Conservation (phyloP, 2,113 vertebrate genomes). For the Puma concolor region DNA sequence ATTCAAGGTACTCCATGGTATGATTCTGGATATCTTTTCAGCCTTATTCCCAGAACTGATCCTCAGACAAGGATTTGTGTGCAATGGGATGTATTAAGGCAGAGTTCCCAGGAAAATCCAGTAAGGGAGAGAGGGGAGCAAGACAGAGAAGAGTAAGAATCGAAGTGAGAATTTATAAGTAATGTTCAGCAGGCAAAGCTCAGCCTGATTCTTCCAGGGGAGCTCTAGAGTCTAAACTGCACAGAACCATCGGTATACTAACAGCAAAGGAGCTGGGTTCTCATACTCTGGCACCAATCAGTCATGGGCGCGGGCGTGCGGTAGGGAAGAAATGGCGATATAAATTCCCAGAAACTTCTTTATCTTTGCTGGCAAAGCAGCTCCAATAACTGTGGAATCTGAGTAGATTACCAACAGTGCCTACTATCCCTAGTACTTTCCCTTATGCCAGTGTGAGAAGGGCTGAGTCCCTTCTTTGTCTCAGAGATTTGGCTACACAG, state of each 20-base stretch:
- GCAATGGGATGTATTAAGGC: neutral
- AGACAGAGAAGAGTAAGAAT: neutral
- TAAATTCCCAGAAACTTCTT: neutral
- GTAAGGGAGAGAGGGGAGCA: neutral
- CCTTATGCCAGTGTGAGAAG: neutral
- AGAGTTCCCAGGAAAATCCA: neutral
- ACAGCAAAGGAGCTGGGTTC: neutral
- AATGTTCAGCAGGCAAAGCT: neutral
- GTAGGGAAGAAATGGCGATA: too few relatives aligned
- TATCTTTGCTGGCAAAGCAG: neutral
- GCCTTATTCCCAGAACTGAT: neutral
- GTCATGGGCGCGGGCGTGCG: fast-evolving
- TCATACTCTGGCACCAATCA: fast-evolving
- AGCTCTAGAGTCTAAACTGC: too few relatives aligned
- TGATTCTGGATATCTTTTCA: neutral
- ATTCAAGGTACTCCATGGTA: neutral
- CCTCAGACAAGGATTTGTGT: neutral
- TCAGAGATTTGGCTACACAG: neutral
- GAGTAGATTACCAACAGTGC: fast-evolving
- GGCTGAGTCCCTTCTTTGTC: neutral
- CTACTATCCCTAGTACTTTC: fast-evolving
- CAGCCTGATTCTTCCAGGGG: fast-evolving
- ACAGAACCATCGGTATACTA: fast-evolving
- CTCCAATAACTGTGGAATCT: neutral
- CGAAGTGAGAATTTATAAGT: neutral